Percentiles rank a stretch among this genome's conserved stretches.
Evolutionary conservation across 2,888 invertebrate species (phyloP).

Genomic region (Euclidia mi): DNA sequence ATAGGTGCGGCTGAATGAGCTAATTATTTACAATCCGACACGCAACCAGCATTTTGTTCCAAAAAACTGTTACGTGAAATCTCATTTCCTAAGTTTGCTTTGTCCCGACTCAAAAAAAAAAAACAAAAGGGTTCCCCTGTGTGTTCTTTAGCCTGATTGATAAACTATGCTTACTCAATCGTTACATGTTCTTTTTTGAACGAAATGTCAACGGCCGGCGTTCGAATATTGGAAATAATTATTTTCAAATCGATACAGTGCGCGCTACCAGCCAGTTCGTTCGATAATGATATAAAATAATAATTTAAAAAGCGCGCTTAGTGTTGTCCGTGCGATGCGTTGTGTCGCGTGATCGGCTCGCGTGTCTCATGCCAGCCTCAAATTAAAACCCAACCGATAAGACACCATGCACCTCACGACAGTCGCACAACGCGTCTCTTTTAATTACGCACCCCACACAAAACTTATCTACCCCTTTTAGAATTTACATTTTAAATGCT

Average conservation of each 20-base stretch:
- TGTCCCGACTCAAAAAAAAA: conserved; percentile 74
- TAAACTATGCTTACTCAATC: conserved; percentile 63
- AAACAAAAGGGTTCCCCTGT: conserved; percentile 72
- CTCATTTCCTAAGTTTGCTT: conserved; percentile 86
- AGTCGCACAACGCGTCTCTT: conserved; percentile 84
- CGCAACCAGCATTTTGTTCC: conserved; percentile 76
- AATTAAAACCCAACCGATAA: conserved; percentile 88
- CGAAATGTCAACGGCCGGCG: conserved; percentile 51
- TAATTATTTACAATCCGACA: conserved; percentile 89
- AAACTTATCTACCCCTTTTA: conserved; percentile 82
- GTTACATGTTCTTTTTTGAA: conserved; percentile 48
- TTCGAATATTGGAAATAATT: conserved; percentile 52
- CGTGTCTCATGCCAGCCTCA: conserved; percentile 87
- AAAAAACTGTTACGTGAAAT: conserved; percentile 88
- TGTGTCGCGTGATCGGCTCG: conserved; percentile 85
- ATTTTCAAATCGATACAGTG: conserved; percentile 52
- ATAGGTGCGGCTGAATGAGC: conserved; percentile 83
- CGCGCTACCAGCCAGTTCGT: conserved; percentile 54
- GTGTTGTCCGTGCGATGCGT: conserved; percentile 70
- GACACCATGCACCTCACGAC: conserved; percentile 87
- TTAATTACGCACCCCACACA: conserved; percentile 88
- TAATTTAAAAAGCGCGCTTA: conserved; percentile 73
- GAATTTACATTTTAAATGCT: conserved; percentile 71
- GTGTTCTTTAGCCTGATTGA: conserved; percentile 67
- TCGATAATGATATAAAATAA: conserved; percentile 79